Evolutionary conservation across 2,113 vertebrate species (phyloP), one percentile per base, ranked within the genome.

Genomic region (Rutilus rutilus): DNA sequence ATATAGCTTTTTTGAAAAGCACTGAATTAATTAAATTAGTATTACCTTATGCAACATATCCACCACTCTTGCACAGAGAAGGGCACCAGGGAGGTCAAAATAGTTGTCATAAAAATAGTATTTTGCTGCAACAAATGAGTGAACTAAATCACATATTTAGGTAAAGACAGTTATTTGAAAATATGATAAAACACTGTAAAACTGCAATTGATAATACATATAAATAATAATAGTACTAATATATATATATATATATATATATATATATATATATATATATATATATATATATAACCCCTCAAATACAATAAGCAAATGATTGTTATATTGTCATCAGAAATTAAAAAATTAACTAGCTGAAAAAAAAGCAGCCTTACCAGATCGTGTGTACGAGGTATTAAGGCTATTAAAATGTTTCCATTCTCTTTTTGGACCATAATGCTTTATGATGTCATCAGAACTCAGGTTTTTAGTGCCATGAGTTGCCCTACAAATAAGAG

Each of bases 41-140:
- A 74, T 95, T 92, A 99, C 97, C 96, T 96, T 96, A 87, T 95
- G 93, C 91, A 98, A 92, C 91, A 93, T 94, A 91, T 99, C 97
- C 87, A 98, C 97, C 86, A 97, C 94, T 85, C 95, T 95, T 88
- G 96, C 97, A 91, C 97, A 98, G 4, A 98, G 95, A 69, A 99
- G 95, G 54, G 97, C 96, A 86, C 97, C 97, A 2, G 97, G 97
- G 47, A 99, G 94, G 90, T 99, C 97, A 94, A 99, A 99, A 92
- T 98, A 97, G 93, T 99, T 99, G 94, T 98, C 97, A 90, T 97
- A 99, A 89, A 96, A 96, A 93, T 98, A 98, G 90, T 97, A 98
- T 93, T 98, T 97, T 88, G 96, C 98, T 99, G 92, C 54, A 84
- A 45, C 27, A 59, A 42, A 65, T 25, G 30, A 81, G 60, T 1